phyloP scores from a whole-genome alignment of 2,797 vertebrate genomes.

The Oreortyx pictus region DNA sequence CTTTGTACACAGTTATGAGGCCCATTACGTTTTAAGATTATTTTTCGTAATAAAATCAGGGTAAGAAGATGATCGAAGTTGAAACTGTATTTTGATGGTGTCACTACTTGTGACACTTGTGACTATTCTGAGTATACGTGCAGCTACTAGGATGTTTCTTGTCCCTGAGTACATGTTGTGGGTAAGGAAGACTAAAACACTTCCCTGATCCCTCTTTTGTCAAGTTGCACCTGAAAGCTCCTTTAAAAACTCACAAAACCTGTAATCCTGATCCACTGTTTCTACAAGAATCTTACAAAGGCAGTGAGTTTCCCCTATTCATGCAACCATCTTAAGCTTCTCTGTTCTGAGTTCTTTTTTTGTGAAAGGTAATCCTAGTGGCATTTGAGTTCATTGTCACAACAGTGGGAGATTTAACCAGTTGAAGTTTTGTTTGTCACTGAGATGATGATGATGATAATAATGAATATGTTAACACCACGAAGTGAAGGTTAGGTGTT shows the following conservation, averaged over 20 bases:
- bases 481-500: not conserved
- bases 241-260: not conserved
- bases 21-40: not conserved
- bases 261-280: not conserved
- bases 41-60: not conserved
- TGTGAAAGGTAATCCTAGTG: constrained; percentile 22
- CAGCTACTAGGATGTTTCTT: not conserved
- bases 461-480: not conserved
- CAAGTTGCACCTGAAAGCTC: not conserved
- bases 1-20: not conserved
- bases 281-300: not conserved
- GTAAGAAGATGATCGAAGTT: not conserved
- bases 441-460: not conserved
- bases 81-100: not conserved
- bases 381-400: not conserved
- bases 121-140: not conserved
- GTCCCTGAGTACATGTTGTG: too few relatives aligned
- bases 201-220: not conserved
- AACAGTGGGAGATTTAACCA: not conserved
- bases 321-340: not conserved
- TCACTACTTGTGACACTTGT: not conserved
- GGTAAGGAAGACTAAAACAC: too few relatives aligned
- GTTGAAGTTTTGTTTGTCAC: not conserved
- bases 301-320: not conserved
- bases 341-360: not conserved